Evolutionary conservation across 2,797 vertebrate species (phyloP).

Genomic region (Sphenopsis melanotis): DNA sequence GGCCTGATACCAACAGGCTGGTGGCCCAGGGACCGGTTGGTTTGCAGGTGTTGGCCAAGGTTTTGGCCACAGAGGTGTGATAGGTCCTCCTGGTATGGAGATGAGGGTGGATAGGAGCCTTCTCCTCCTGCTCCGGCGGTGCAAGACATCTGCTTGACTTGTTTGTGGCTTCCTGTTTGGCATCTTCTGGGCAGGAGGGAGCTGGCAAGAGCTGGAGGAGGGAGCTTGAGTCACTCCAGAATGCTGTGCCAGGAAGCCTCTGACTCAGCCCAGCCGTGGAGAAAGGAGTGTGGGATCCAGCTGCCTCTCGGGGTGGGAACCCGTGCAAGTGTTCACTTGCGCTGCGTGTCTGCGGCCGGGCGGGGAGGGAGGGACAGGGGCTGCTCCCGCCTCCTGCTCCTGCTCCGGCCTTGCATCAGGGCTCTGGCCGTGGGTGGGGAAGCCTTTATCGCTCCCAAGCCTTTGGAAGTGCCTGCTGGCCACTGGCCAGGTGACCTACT

Average conservation of each 20-base stretch:
- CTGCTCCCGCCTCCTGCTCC: not conserved
- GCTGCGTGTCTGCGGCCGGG: constrained; percentile 5
- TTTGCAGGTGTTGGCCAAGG: not conserved
- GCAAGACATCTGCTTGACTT: constrained; percentile 35
- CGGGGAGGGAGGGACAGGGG: not conserved
- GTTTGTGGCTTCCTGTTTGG: constrained; percentile 59
- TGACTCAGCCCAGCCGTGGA: constrained; percentile 29
- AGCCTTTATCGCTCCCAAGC: not conserved
- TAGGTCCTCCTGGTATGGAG: constrained; percentile 4
- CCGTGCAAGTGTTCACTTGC: constrained; percentile 34
- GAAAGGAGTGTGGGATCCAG: constrained; percentile 40
- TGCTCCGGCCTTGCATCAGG: not conserved
- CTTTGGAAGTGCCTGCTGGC: not conserved
- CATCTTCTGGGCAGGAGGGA: constrained; percentile 48
- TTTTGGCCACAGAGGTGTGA: not conserved
- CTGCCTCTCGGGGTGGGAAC: constrained; percentile 13
- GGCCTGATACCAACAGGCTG: not conserved
- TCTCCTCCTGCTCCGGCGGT: not conserved
- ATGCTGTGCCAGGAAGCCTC: constrained; percentile 21
- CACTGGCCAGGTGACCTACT: not conserved
- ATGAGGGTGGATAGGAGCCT: constrained; percentile 20
- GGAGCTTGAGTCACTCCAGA: constrained; percentile 44
- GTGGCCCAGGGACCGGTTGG: not conserved
- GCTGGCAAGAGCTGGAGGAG: constrained; percentile 37
- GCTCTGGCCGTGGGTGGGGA: not conserved